Conservation (phyloP, 2,113 vertebrate species). For the Megaleporinus macrocephalus region DNA sequence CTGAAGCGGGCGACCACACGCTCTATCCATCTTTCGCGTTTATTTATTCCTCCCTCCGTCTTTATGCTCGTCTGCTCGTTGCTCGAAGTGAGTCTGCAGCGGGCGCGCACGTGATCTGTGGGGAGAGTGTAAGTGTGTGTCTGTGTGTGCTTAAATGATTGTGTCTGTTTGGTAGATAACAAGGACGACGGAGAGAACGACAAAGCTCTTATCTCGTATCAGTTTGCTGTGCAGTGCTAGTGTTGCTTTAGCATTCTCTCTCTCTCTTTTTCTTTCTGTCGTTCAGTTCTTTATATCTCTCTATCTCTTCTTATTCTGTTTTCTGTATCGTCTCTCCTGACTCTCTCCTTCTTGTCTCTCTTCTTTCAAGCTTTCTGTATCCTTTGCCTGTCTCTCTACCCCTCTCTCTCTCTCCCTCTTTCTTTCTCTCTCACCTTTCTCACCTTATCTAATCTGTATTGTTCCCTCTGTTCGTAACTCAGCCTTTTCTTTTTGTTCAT, state of each 20-base stretch:
- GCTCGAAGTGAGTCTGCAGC: slow-evolving; percentile 49
- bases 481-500: slow-evolving; percentile 9
- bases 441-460: slow-evolving; percentile 15
- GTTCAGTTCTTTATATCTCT: slow-evolving; percentile 61
- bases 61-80: slow-evolving; percentile 53
- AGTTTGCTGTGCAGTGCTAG: slow-evolving; percentile 31
- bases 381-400: not conserved
- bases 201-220: not conserved
- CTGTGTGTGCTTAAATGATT: slow-evolving; percentile 17
- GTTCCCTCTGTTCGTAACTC: slow-evolving; percentile 25
- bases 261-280: slow-evolving; percentile 57
- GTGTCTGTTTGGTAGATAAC: slow-evolving; percentile 24
- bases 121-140: slow-evolving; percentile 34
- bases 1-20: slow-evolving; percentile 69
- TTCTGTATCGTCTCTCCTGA: not conserved
- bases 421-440: slow-evolving; percentile 41
- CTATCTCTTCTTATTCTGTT: not conserved
- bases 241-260: not conserved
- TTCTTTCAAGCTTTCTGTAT: slow-evolving; percentile 5
- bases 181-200: slow-evolving; percentile 2
- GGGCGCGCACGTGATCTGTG: slow-evolving; percentile 40
- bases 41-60: slow-evolving; percentile 57
- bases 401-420: not conserved
- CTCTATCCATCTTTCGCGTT: slow-evolving; percentile 58
- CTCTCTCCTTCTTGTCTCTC: slow-evolving; percentile 10